Conservation (phyloP, 2,888 invertebrate species). For the Nomada hirtipes region DNA sequence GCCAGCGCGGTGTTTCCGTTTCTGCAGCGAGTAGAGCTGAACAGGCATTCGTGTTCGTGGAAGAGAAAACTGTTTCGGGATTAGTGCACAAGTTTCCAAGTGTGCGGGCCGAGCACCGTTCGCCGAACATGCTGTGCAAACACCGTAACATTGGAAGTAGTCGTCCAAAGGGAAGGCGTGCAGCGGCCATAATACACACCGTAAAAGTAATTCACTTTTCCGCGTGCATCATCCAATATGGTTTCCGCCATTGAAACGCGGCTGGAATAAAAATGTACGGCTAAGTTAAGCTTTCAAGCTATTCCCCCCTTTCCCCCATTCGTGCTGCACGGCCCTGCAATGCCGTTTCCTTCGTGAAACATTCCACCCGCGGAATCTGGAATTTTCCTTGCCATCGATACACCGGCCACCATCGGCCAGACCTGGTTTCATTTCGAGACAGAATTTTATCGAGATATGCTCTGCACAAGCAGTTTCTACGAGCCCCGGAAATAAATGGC, state of each 20-base stretch:
- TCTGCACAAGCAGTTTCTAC: no score
- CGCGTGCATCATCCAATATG: conserved; percentile 45
- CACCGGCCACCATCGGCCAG: background rate
- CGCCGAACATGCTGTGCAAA: background rate
- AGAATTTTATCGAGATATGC: no score
- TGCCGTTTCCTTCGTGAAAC: conserved; percentile 31
- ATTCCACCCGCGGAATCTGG: conserved; percentile 13
- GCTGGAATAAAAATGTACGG: conserved; percentile 43
- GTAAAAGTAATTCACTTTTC: conserved; percentile 47
- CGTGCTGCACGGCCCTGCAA: conserved; percentile 24
- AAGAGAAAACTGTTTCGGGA: background rate
- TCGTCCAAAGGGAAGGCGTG: background rate
- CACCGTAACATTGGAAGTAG: background rate
- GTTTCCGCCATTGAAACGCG: conserved; percentile 42
- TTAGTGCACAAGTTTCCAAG: background rate
- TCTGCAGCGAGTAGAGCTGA: background rate
- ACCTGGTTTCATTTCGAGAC: background rate
- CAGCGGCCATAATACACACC: conserved; percentile 9
- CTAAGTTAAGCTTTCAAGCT: conserved; percentile 44
- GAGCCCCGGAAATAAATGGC: no score
- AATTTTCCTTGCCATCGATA: conserved; percentile 15
- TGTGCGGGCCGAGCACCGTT: background rate
- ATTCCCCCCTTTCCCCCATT: background rate
- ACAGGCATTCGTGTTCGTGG: background rate
- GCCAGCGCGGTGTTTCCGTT: background rate